Percentiles rank a stretch among this genome's conserved stretches.
phyloP scores from a whole-genome alignment of 1,140 invertebrate species.

The Liolophura sinensis region DNA sequence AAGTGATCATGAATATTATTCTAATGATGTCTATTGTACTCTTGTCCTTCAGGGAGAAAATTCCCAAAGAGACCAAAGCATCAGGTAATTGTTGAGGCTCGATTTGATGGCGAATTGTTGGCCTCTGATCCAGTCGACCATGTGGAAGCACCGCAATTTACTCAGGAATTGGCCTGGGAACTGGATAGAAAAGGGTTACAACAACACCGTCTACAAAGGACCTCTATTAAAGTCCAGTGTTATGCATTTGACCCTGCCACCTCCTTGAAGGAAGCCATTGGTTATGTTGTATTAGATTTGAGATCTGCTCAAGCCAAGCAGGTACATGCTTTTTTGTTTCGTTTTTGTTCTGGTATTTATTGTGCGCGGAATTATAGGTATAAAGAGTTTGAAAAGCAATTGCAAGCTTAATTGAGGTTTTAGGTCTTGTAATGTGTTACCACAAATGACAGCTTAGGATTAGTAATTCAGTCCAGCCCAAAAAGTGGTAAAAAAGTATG shows the following conservation, averaged over 20 bases:
- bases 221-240: constrained; percentile 61
- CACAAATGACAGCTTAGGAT: no score
- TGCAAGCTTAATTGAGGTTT: no score
- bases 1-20: no score
- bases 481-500: no score
- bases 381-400: no score
- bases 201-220: constrained; percentile 59
- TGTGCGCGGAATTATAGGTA: no score
- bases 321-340: constrained; percentile 22
- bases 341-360: no score
- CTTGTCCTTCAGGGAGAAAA: constrained; percentile 47
- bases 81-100: constrained; percentile 58
- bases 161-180: constrained; percentile 63
- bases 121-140: constrained; percentile 60
- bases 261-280: constrained; percentile 56
- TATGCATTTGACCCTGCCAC: constrained; percentile 54
- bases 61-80: constrained; percentile 56
- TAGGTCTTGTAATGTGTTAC: no score
- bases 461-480: no score
- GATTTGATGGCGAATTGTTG: constrained; percentile 62
- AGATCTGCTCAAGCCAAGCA: constrained; percentile 54
- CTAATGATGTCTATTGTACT: not conserved
- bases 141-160: constrained; percentile 56
- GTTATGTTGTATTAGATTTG: constrained; percentile 62
- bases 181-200: constrained; percentile 60